Evolutionary conservation across 2,113 vertebrate species (phyloP).

Genomic region (Monopterus albus): DNA sequence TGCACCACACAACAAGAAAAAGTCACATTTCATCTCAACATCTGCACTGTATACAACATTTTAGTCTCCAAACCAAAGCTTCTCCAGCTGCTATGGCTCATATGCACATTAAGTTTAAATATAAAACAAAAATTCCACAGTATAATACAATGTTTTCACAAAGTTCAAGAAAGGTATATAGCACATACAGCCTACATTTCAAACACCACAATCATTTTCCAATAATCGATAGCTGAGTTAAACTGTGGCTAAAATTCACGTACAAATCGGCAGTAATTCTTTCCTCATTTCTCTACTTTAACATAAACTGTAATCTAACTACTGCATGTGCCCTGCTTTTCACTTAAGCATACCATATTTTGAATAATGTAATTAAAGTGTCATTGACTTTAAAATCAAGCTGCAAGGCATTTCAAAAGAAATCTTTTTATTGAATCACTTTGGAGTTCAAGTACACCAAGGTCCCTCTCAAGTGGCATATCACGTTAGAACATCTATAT

Average conservation of each 20-base stretch:
- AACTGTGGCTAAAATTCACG: slow-evolving; percentile 47
- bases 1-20: neutral
- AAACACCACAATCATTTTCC: slow-evolving; percentile 42
- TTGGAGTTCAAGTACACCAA: neutral
- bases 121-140: neutral
- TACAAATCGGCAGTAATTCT: slow-evolving; percentile 69
- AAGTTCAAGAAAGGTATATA: slow-evolving; percentile 28
- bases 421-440: slow-evolving; percentile 6
- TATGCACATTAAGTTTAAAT: neutral
- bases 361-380: slow-evolving; percentile 50
- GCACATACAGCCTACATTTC: slow-evolving; percentile 31
- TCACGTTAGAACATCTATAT: neutral
- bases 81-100: neutral
- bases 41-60: neutral
- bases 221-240: slow-evolving; percentile 62
- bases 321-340: slow-evolving; percentile 23
- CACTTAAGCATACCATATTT: slow-evolving; percentile 19
- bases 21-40: neutral
- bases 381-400: slow-evolving; percentile 39
- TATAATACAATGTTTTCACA: slow-evolving; percentile 13
- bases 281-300: slow-evolving; percentile 49
- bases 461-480: neutral
- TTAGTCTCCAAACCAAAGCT: neutral
- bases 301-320: slow-evolving; percentile 56
- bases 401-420: slow-evolving; percentile 10